These are phyloP conservation scores for Chelon labrosus DNA, from an alignment of 2,797 vertebrate genomes.

Conservation along the genomic window DNA sequence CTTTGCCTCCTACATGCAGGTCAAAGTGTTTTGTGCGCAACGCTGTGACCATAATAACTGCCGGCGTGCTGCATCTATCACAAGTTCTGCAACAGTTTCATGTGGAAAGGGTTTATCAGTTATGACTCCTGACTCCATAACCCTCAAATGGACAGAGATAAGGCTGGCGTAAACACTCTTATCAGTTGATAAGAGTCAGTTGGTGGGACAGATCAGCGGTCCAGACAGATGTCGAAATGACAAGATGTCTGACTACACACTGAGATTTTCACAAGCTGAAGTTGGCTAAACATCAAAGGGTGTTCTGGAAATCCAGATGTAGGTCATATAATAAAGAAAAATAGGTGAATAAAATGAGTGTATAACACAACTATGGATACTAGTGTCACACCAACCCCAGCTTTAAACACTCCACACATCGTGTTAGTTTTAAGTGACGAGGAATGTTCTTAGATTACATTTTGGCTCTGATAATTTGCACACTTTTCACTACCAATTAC, in stretches of 20 bases:
- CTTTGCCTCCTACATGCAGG: slow-evolving; percentile 9
- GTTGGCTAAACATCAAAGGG: slow-evolving; percentile 38
- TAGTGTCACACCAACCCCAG: neutral
- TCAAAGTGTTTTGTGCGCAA: slow-evolving; percentile 17
- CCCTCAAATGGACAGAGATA: slow-evolving; percentile 70
- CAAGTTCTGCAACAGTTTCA: slow-evolving; percentile 46
- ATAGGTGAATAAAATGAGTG: neutral
- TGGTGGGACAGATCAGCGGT: slow-evolving; percentile 50
- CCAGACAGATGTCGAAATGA: slow-evolving; percentile 64
- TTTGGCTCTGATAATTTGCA: neutral
- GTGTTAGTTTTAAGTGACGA: slow-evolving; percentile 6
- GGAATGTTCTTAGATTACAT: neutral
- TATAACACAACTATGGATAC: neutral
- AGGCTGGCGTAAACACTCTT: slow-evolving; percentile 64
- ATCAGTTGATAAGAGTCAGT: slow-evolving; percentile 67
- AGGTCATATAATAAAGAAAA: slow-evolving; percentile 17
- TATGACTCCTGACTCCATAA: slow-evolving; percentile 64
- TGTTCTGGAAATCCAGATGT: slow-evolving; percentile 13
- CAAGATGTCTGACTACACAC: slow-evolving; percentile 42
- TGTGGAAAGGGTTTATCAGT: slow-evolving; percentile 58
- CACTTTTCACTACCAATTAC: slow-evolving; percentile 9
- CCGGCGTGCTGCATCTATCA: slow-evolving; percentile 34
- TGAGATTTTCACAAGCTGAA: slow-evolving; percentile 45
- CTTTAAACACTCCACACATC: slow-evolving; percentile 11
- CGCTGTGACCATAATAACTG: slow-evolving; percentile 24